These are phyloP conservation scores for Capitulum mitella DNA, from an alignment of 2,888 invertebrate genomes.

Conservation along the genomic window DNA sequence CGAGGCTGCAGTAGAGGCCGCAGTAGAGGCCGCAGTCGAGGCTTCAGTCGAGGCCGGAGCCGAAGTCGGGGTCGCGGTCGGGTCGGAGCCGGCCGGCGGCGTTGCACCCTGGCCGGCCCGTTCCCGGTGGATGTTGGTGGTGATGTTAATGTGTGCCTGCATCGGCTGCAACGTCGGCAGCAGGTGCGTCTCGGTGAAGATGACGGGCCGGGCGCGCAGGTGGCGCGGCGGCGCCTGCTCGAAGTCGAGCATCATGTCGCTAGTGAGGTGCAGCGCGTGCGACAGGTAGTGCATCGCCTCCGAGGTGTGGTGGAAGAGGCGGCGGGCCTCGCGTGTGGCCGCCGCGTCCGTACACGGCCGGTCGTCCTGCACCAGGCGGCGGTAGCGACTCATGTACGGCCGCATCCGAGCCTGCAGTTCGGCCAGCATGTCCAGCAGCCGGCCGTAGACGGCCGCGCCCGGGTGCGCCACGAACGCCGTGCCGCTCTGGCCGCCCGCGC, in stretches of 20 bases:
- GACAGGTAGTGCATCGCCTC: constrained; percentile 76
- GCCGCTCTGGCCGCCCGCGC: background rate
- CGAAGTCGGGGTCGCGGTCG: background rate
- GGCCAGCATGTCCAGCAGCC: constrained; percentile 27
- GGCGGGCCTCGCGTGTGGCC: constrained; percentile 49
- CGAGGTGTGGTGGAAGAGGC: constrained; percentile 63
- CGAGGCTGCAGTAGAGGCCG: background rate
- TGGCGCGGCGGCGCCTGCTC: constrained; percentile 59
- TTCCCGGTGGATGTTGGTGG: constrained; percentile 34
- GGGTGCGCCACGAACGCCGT: constrained; percentile 19
- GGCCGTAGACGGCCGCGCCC: constrained; percentile 23
- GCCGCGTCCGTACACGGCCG: constrained; percentile 46
- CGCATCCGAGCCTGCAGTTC: constrained; percentile 53
- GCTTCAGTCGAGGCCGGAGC: background rate
- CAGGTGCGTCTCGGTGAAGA: constrained; percentile 60
- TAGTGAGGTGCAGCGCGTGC: constrained; percentile 80
- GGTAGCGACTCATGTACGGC: constrained; percentile 59
- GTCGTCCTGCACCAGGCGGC: constrained; percentile 56
- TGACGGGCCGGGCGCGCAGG: constrained; percentile 61
- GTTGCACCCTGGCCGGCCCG: constrained; percentile 12
- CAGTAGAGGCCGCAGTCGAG: background rate
- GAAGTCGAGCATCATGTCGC: constrained; percentile 72
- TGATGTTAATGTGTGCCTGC: constrained; percentile 40
- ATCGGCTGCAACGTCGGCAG: constrained; percentile 57
- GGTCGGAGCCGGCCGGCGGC: constrained; percentile 19